These are phyloP conservation scores for Eupleurogrammus muticus DNA, from an alignment of 2,797 vertebrate species.

Conservation along the genomic window DNA sequence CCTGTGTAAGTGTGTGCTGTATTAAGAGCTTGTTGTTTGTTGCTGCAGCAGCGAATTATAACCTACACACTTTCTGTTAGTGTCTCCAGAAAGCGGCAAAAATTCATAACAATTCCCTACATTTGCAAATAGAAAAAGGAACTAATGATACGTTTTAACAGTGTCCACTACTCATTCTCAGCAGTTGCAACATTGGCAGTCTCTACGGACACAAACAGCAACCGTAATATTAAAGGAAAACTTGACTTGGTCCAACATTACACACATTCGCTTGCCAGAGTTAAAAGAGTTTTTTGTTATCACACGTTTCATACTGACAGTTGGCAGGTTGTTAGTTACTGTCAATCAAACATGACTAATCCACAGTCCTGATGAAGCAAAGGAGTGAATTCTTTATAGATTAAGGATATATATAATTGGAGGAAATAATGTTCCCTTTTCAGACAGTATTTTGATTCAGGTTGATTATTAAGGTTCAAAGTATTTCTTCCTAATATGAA, in stretches of 20 bases:
- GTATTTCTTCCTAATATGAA: neutral
- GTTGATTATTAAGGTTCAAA: neutral
- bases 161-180: neutral
- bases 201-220: neutral
- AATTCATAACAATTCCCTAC: neutral
- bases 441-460: neutral
- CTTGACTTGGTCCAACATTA: too few relatives aligned
- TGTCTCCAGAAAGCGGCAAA: neutral
- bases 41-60: neutral
- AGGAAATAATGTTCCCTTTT: too few relatives aligned
- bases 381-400: too few relatives aligned
- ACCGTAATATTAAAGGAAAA: neutral
- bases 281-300: too few relatives aligned
- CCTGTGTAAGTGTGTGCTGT: neutral
- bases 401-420: too few relatives aligned
- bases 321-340: too few relatives aligned
- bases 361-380: too few relatives aligned
- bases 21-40: conserved; percentile 5
- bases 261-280: too few relatives aligned
- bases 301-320: too few relatives aligned
- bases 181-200: neutral
- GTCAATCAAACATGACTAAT: too few relatives aligned
- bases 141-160: neutral
- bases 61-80: neutral
- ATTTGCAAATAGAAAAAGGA: neutral